Conservation (phyloP, 2,888 invertebrate genomes). For the Euzophera pinguis region DNA sequence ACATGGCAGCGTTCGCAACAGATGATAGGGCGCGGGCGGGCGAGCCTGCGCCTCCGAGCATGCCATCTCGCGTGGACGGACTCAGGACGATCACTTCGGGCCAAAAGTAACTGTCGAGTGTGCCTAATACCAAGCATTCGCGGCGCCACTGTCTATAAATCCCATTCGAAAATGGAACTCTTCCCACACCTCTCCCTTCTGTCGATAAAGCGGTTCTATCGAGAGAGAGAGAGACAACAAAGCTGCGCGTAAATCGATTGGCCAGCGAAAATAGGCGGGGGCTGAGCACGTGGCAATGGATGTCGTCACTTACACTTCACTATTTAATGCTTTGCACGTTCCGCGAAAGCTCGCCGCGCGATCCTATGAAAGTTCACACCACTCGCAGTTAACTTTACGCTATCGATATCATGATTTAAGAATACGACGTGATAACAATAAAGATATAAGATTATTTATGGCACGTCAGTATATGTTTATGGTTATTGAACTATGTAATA, state of each 20-base stretch:
- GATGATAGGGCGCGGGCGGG: conserved; percentile 74
- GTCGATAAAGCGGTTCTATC: conserved; percentile 64
- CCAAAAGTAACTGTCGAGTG: conserved; percentile 43
- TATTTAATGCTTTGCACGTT: conserved; percentile 48
- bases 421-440: conserved; percentile 13
- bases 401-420: conserved; percentile 17
- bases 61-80: conserved; percentile 58
- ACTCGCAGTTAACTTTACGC: conserved; percentile 24
- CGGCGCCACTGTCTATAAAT: conserved; percentile 58
- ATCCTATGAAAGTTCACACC: conserved; percentile 37
- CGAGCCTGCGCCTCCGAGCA: conserved; percentile 68
- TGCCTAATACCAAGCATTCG: conserved; percentile 23
- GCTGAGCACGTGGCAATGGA: conserved; percentile 64
- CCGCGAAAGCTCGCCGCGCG: conserved; percentile 37
- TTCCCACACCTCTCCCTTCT: conserved; percentile 40
- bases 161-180: conserved; percentile 37
- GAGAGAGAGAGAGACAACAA: conserved; percentile 57
- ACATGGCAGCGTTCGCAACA: conserved; percentile 77
- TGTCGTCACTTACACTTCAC: conserved; percentile 50
- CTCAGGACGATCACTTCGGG: conserved; percentile 32
- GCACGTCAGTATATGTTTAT: background rate
- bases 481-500: background rate
- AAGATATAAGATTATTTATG: background rate
- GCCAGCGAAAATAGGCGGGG: conserved; percentile 68
- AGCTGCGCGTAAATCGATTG: conserved; percentile 67